Conservation (phyloP, 64 coral and sea anemone species). For the Montipora efflorescens region DNA sequence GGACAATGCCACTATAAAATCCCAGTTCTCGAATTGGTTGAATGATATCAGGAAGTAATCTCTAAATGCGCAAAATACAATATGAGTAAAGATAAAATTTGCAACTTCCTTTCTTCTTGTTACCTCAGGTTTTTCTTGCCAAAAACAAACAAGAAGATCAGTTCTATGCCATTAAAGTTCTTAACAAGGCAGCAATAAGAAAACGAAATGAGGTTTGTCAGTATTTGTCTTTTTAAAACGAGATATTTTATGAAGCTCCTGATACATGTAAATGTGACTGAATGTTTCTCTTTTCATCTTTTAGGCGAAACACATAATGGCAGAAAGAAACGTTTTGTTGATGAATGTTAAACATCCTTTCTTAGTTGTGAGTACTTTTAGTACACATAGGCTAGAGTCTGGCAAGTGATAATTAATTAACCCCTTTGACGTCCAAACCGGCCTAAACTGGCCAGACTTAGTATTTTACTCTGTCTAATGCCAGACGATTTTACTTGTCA, state of each 20-base stretch:
- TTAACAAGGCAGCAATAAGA: conserved; percentile 95
- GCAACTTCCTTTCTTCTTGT: background rate
- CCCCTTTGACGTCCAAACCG: background rate
- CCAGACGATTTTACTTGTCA: too few relatives aligned
- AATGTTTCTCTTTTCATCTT: background rate
- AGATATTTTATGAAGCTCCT: too few relatives aligned
- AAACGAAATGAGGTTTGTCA: conserved; percentile 96
- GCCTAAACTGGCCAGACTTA: too few relatives aligned
- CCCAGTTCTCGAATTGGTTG: too few relatives aligned
- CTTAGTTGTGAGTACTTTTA: conserved; percentile 81
- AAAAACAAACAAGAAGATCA: conserved; percentile 99
- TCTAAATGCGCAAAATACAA: too few relatives aligned
- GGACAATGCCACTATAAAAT: too few relatives aligned
- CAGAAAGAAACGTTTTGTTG: conserved; percentile 96
- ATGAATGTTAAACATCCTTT: conserved; percentile 97
- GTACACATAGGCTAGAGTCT: too few relatives aligned
- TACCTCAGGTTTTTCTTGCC: conserved; percentile 82
- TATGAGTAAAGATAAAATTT: too few relatives aligned
- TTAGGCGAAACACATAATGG: conserved; percentile 99
- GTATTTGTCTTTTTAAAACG: background rate
- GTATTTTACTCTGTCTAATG: too few relatives aligned
- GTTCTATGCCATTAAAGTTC: conserved; percentile 99
- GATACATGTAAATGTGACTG: too few relatives aligned
- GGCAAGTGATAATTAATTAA: too few relatives aligned
- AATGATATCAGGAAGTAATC: too few relatives aligned